A percentile compares a stretch with the other conserved stretches of the same genome.
Conservation (phyloP, 2,797 vertebrate species). For the Hirundo rustica region DNA sequence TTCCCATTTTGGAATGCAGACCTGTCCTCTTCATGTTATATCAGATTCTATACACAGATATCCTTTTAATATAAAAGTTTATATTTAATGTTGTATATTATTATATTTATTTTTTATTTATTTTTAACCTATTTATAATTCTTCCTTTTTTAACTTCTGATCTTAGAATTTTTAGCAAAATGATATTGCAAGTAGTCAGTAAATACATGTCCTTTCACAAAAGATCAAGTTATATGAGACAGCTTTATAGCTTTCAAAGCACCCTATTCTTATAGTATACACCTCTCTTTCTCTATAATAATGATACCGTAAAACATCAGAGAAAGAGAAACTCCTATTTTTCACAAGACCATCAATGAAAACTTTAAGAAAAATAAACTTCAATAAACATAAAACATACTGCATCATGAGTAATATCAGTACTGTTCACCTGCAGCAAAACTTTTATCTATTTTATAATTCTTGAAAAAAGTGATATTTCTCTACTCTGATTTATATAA, state of each 20-base stretch:
- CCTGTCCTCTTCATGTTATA: neutral
- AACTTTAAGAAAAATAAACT: neutral
- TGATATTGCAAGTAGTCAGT: neutral
- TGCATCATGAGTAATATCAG: neutral
- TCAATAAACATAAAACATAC: neutral
- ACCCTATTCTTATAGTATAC: neutral
- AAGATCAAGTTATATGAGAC: neutral
- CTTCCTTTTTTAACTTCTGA: neutral
- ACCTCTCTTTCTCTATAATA: neutral
- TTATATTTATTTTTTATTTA: neutral
- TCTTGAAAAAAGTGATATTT: neutral
- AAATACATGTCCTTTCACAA: neutral
- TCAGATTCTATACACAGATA: neutral
- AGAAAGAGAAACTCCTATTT: neutral
- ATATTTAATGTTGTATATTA: neutral
- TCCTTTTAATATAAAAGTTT: neutral
- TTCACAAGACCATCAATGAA: neutral
- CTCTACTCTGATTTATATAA: neutral
- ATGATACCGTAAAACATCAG: neutral
- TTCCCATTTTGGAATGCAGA: neutral
- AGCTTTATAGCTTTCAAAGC: neutral
- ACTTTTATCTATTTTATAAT: neutral
- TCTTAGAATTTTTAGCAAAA: neutral
- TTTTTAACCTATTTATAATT: neutral
- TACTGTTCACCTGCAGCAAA: neutral